Percentiles rank a stretch among this genome's conserved stretches.
Evolutionary conservation across 2,888 invertebrate genomes (phyloP).

Genomic region (Agrotis clavis): DNA sequence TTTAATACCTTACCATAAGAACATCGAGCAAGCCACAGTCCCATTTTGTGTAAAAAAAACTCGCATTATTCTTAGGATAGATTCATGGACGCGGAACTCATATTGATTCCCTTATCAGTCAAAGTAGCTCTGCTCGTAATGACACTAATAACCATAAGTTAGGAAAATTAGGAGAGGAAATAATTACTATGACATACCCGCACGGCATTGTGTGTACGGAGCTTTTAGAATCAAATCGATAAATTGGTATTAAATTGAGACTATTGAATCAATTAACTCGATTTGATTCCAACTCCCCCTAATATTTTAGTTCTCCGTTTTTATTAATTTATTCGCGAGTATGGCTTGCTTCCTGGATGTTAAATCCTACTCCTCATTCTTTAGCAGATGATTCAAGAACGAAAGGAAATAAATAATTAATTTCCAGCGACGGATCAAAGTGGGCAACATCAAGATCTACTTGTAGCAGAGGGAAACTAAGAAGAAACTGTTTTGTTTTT

Average conservation of each 20-base stretch:
- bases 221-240: not conserved
- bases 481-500: slow-evolving; percentile 50
- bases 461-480: slow-evolving; percentile 43
- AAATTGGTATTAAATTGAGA: not conserved
- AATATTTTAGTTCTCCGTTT: not conserved
- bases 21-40: too few species aligned
- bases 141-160: too few species aligned
- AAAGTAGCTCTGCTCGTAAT: too few species aligned
- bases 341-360: slow-evolving; percentile 10
- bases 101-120: too few species aligned
- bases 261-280: not conserved
- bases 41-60: too few species aligned
- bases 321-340: not conserved
- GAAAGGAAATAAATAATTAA: slow-evolving; percentile 20
- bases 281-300: not conserved
- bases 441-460: slow-evolving; percentile 46
- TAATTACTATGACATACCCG: too few species aligned
- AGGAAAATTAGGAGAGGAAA: too few species aligned
- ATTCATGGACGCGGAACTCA: too few species aligned
- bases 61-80: too few species aligned
- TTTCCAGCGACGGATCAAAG: slow-evolving; percentile 54
- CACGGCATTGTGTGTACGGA: too few species aligned
- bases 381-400: slow-evolving; percentile 36
- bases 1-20: too few species aligned
- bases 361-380: slow-evolving; percentile 25